Evolutionary conservation across 2,888 invertebrate species (phyloP).

Genomic region (Eilema sororculum): DNA sequence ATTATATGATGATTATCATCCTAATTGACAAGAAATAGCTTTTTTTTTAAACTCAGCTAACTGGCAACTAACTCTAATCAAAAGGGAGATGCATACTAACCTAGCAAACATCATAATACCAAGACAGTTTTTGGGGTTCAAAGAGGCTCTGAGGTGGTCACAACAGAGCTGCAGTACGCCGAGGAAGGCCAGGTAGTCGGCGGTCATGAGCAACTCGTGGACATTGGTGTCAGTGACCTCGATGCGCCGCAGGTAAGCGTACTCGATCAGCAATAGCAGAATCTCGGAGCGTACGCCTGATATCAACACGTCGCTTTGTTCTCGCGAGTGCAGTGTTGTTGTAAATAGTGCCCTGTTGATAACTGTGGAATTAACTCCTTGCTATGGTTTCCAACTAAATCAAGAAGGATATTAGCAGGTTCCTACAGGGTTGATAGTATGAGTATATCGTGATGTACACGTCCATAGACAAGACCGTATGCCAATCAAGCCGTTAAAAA

Average conservation of each 20-base stretch:
- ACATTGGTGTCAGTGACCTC: constrained; percentile 93
- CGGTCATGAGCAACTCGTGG: constrained; percentile 92
- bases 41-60: no score
- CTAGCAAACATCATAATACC: constrained; percentile 94
- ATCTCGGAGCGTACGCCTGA: constrained; percentile 92
- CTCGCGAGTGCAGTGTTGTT: constrained; percentile 90
- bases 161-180: constrained; percentile 94
- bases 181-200: constrained; percentile 95
- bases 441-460: no score
- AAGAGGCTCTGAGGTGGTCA: constrained; percentile 89
- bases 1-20: no score
- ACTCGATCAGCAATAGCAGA: constrained; percentile 93
- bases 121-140: constrained; percentile 93
- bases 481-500: no score
- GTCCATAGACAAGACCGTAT: no score
- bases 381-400: no score
- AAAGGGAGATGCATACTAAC: constrained; percentile 62
- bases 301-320: constrained; percentile 90
- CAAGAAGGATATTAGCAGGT: no score
- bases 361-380: no score
- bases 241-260: constrained; percentile 93
- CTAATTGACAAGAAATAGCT: no score
- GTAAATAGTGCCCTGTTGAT: constrained; percentile 92
- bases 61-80: background rate
- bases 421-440: no score